phyloP scores from a whole-genome alignment of 1,140 invertebrate genomes.

The Diorhabda carinulata region DNA sequence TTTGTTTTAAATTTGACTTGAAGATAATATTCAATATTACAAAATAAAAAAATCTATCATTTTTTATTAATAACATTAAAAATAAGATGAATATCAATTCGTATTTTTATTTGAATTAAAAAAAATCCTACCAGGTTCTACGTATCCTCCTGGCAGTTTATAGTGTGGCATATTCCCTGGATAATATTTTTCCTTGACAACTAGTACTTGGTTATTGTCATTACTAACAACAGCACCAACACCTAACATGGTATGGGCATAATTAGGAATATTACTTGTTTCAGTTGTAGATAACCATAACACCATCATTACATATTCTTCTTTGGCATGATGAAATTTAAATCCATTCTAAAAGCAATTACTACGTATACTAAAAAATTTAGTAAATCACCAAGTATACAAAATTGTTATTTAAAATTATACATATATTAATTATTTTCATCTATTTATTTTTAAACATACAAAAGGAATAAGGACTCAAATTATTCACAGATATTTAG shows the following conservation, averaged over 20 bases:
- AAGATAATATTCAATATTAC: too few species aligned
- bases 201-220: slow-evolving; percentile 67
- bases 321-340: slow-evolving; percentile 80
- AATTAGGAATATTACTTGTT: slow-evolving; percentile 68
- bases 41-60: too few species aligned
- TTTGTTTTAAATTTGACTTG: too few species aligned
- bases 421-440: too few species aligned
- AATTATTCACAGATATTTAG: too few species aligned
- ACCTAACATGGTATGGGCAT: slow-evolving; percentile 81
- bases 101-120: too few species aligned
- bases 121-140: slow-evolving; percentile 66
- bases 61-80: too few species aligned
- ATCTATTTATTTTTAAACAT: too few species aligned
- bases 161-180: slow-evolving; percentile 52
- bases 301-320: slow-evolving; percentile 73
- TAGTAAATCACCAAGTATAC: too few species aligned
- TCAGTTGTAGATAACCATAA: slow-evolving; percentile 70
- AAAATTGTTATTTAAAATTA: too few species aligned
- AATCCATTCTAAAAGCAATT: slow-evolving; percentile 65
- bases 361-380: slow-evolving; percentile 5
- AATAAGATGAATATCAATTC: too few species aligned
- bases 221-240: slow-evolving; percentile 85
- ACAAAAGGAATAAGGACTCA: too few species aligned
- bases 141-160: slow-evolving; percentile 91
- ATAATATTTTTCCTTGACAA: slow-evolving; percentile 72